A percentile compares a stretch with the other conserved stretches of the same genome.
These are phyloP conservation scores for Phymatocera aterrima DNA, from an alignment of 2,888 invertebrate genomes.

Conservation along the genomic window DNA sequence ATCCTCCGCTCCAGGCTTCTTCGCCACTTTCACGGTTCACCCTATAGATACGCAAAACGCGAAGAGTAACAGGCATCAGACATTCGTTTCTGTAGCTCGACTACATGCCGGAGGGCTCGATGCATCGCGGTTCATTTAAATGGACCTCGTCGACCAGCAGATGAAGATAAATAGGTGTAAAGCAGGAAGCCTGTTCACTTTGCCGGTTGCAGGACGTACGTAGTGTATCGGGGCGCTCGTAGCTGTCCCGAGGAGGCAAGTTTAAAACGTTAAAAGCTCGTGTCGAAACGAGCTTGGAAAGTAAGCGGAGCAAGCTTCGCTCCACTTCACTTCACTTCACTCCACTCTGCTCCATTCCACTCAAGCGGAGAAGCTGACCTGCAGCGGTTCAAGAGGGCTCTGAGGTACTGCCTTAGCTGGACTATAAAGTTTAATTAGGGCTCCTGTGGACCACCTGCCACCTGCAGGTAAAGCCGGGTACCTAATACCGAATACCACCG, in stretches of 20 bases:
- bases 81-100: constrained; percentile 31
- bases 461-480: background rate
- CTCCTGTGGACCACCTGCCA: constrained; percentile 48
- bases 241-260: background rate
- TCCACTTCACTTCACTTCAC: no score
- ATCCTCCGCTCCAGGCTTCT: no score
- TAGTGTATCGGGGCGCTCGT: constrained; percentile 26
- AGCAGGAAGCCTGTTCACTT: constrained; percentile 48
- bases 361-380: constrained; percentile 40
- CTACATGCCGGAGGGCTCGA: constrained; percentile 27
- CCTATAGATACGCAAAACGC: constrained; percentile 18
- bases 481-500: no score
- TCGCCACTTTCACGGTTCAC: constrained; percentile 6
- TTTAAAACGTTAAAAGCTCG: constrained; percentile 21
- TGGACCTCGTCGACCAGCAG: constrained; percentile 49
- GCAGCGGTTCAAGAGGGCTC: constrained; percentile 47
- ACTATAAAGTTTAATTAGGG: constrained; percentile 60
- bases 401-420: constrained; percentile 33
- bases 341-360: no score
- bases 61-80: constrained; percentile 26
- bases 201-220: constrained; percentile 24
- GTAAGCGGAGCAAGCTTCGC: no score
- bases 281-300: constrained; percentile 5
- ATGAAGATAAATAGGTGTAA: constrained; percentile 63
- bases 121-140: constrained; percentile 42